Evolutionary conservation across 1,140 invertebrate species (phyloP).

Genomic region (Apolygus lucorum): DNA sequence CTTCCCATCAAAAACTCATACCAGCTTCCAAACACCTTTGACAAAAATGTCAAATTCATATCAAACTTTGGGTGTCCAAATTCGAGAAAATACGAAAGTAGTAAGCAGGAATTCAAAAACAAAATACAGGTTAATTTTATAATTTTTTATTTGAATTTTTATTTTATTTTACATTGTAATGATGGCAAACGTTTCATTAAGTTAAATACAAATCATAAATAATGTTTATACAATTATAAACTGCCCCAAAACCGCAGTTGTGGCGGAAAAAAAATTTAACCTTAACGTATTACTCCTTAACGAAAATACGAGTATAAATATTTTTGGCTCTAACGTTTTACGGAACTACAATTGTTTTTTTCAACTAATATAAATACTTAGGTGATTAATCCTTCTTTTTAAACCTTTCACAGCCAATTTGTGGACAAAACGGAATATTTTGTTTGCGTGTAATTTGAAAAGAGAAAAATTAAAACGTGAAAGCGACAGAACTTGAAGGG

Average conservation of each 20-base stretch:
- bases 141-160: no score
- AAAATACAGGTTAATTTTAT: no score
- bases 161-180: not conserved
- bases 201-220: not conserved
- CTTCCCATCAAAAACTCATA: no score
- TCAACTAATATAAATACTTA: not conserved
- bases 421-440: not conserved
- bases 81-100: no score
- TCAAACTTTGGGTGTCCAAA: no score
- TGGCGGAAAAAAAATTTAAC: not conserved
- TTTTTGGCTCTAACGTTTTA: not conserved
- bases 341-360: not conserved
- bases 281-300: no score
- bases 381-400: not conserved
- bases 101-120: no score
- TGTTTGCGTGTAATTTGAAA: no score
- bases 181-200: not conserved
- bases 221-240: no score
- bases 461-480: no score
- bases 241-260: not conserved
- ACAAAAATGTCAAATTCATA: no score
- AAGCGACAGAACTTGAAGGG: not conserved
- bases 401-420: slow-evolving; percentile 4
- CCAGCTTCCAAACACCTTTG: no score
- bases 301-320: not conserved